Evolutionary conservation across 2,797 vertebrate genomes (phyloP).

Genomic region (Propithecus perrieri): DNA sequence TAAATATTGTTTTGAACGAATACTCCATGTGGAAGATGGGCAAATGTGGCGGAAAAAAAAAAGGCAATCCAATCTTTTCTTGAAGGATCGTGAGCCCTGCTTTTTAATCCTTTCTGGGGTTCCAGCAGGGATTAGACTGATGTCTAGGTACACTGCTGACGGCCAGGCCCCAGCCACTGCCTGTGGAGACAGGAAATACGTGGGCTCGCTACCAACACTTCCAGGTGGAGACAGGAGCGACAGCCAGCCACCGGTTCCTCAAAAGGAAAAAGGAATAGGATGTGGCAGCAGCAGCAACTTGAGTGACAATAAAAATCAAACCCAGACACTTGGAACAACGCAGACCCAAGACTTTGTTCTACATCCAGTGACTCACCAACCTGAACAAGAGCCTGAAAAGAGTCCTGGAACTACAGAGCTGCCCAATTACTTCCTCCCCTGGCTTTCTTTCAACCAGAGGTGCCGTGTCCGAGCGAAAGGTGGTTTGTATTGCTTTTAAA

Average conservation of each 20-base stretch:
- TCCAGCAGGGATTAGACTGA: background rate
- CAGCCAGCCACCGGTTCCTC: background rate
- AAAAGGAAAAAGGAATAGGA: conserved; percentile 26
- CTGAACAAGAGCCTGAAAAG: background rate
- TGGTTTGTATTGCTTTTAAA: background rate
- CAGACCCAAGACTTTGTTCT: background rate
- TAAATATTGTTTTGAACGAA: conserved; percentile 21
- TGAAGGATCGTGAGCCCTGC: background rate
- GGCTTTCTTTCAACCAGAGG: conserved; percentile 28
- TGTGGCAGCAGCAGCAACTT: background rate
- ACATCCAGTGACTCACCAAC: conserved; percentile 12
- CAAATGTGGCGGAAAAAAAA: background rate
- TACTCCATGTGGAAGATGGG: conserved; percentile 21
- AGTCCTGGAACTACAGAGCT: background rate
- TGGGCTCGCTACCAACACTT: background rate
- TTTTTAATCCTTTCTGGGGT: background rate
- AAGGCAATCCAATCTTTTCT: background rate
- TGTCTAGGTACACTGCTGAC: background rate
- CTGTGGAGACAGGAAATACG: background rate
- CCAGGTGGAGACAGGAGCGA: background rate
- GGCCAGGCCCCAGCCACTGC: background rate
- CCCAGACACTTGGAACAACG: conserved; percentile 9
- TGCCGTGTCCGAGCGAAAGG: background rate
- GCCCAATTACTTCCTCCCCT: background rate
- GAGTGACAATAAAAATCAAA: conserved; percentile 31